A percentile compares a stretch with the other conserved stretches of the same genome.
Evolutionary conservation across 2,888 invertebrate species (phyloP).

Genomic region (Creontiades dilutus): DNA sequence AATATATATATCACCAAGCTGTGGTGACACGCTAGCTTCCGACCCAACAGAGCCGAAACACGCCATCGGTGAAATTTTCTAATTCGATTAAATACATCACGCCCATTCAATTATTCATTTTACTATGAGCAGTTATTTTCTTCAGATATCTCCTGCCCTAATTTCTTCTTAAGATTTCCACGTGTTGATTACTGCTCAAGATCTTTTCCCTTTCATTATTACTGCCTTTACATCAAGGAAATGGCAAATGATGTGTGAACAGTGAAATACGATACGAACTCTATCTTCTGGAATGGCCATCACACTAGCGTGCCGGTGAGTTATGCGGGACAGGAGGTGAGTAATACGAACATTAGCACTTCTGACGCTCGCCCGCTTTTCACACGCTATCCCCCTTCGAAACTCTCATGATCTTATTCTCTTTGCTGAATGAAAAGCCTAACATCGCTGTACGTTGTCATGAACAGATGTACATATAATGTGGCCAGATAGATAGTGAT

Average conservation of each 20-base stretch:
- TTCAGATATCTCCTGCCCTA: too few relatives aligned
- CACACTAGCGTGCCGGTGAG: slow-evolving; percentile 4
- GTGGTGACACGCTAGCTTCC: neutral
- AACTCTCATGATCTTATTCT: slow-evolving; percentile 1
- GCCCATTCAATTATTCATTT: neutral
- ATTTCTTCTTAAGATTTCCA: too few relatives aligned
- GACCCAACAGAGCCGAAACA: neutral
- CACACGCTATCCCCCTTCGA: neutral
- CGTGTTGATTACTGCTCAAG: too few relatives aligned
- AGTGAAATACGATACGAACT: neutral
- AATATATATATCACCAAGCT: neutral
- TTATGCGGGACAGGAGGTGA: slow-evolving; percentile 24
- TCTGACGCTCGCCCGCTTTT: neutral
- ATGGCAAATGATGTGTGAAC: slow-evolving; percentile 1
- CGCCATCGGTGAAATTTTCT: neutral
- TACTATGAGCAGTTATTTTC: neutral
- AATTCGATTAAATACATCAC: slow-evolving; percentile 3
- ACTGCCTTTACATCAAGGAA: neutral
- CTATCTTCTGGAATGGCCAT: neutral
- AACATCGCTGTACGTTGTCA: too few relatives aligned
- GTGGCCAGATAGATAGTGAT: too few relatives aligned
- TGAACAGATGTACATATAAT: too few relatives aligned
- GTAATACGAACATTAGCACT: slow-evolving; percentile 21
- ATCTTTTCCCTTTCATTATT: too few relatives aligned
- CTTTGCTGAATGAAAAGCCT: neutral